Evolutionary conservation across 2,113 vertebrate genomes (phyloP).

Genomic region (Phrynocephalus versicolor): DNA sequence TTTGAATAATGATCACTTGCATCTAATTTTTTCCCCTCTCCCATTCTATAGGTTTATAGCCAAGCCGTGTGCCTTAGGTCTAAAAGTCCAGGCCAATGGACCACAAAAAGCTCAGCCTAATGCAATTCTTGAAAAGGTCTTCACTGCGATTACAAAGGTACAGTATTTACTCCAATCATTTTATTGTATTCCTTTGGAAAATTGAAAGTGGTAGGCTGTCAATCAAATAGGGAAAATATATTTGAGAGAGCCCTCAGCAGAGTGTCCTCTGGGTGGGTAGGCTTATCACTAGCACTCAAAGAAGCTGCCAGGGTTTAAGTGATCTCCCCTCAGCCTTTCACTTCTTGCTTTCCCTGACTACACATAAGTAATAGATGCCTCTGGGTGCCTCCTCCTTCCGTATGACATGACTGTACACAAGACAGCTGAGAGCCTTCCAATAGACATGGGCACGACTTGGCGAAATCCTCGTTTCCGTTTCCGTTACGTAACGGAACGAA

Average conservation of each 20-base stretch:
- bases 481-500: too few species aligned
- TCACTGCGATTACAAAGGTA: constrained; percentile 99
- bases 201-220: not conserved
- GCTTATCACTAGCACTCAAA: too few species aligned
- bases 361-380: too few species aligned
- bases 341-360: too few species aligned
- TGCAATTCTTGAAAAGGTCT: constrained; percentile 97
- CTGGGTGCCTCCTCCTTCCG: too few species aligned
- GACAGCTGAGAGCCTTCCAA: too few species aligned
- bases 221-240: not conserved
- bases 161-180: constrained; percentile 13
- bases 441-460: too few species aligned
- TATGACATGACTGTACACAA: not conserved
- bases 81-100: constrained; percentile 95
- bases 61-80: constrained; percentile 93
- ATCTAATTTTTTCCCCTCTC: constrained; percentile 33
- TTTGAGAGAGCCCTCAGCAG: not conserved
- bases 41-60: constrained; percentile 88
- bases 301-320: too few species aligned
- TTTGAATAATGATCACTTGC: not conserved
- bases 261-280: not conserved
- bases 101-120: constrained; percentile 94
- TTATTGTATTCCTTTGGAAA: not conserved
- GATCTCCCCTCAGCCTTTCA: too few species aligned
- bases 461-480: too few species aligned